Conservation (phyloP, 1,140 invertebrate genomes). For the Plutomurus gul region DNA sequence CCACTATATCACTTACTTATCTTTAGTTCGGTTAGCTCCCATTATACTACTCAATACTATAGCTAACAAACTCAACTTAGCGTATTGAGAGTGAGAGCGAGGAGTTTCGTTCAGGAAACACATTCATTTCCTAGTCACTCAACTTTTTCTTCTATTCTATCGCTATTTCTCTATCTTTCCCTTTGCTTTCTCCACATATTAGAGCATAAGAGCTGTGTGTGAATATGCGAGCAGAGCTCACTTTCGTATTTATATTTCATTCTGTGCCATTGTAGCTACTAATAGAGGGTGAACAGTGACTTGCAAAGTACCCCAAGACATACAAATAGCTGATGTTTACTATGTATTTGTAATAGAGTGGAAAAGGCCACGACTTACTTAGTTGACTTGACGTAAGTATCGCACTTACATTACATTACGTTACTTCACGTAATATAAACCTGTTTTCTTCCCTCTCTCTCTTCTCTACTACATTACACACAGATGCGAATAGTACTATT, state of each 20-base stretch:
- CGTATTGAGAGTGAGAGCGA: conserved; percentile 19
- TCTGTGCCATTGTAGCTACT: no score
- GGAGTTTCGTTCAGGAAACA: conserved; percentile 30
- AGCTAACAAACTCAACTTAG: conserved; percentile 27
- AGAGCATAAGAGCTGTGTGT: neutral
- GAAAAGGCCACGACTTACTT: conserved; percentile 19
- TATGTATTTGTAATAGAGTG: conserved; percentile 13
- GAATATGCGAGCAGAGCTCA: no score
- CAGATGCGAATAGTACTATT: no score
- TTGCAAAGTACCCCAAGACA: no score
- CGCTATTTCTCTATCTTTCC: neutral
- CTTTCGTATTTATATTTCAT: no score
- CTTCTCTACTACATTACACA: no score
- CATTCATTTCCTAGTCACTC: conserved; percentile 33
- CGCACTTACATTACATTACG: conserved; percentile 19
- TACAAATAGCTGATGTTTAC: conserved; percentile 7
- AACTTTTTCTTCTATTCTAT: conserved; percentile 20
- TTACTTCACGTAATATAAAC: neutral
- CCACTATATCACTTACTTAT: conserved; percentile 29
- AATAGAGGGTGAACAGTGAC: no score
- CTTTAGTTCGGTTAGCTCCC: conserved; percentile 23
- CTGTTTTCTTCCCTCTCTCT: neutral
- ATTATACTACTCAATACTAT: conserved; percentile 19
- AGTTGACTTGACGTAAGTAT: conserved; percentile 18
- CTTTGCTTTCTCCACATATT: neutral